Conservation (phyloP, 2,888 invertebrate genomes). For the Acanthosepion pharaonis region DNA sequence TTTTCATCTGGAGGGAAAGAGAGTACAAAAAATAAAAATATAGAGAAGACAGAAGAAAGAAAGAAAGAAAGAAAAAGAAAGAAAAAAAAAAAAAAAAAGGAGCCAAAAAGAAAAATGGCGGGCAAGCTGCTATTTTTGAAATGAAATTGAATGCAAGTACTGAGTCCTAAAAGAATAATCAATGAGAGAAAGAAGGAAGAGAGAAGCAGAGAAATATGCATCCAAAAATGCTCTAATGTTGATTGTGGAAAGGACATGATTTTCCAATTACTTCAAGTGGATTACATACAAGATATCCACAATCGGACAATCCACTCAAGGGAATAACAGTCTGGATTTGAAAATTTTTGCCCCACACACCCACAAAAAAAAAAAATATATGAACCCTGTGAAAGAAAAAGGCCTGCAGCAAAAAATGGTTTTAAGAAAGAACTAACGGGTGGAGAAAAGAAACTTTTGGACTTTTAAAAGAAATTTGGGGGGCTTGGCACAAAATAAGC, state of each 20-base stretch:
- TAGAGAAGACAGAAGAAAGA: background rate
- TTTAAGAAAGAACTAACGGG: background rate
- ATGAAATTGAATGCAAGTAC: slow-evolving; percentile 24
- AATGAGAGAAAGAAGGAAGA: background rate
- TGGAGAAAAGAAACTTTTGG: background rate
- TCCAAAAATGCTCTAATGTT: background rate
- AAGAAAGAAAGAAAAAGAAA: background rate
- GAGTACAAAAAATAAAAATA: too few relatives aligned
- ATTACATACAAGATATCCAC: slow-evolving; percentile 33
- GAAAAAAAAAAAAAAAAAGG: background rate
- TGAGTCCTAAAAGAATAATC: background rate
- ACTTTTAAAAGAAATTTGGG: background rate
- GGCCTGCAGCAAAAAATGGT: background rate
- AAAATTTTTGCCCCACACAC: background rate
- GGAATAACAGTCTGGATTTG: slow-evolving; percentile 33
- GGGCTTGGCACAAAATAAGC: background rate
- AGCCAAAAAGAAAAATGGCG: background rate
- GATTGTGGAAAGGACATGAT: slow-evolving; percentile 33
- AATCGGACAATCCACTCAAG: slow-evolving; percentile 10
- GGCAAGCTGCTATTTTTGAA: slow-evolving; percentile 15
- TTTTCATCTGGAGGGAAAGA: background rate
- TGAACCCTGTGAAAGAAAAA: background rate
- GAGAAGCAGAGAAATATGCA: background rate
- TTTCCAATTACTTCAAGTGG: slow-evolving; percentile 15
- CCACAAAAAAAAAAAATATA: background rate